Evolutionary conservation across 2,113 vertebrate species (phyloP).

Genomic region (Gallinago jamesoni): DNA sequence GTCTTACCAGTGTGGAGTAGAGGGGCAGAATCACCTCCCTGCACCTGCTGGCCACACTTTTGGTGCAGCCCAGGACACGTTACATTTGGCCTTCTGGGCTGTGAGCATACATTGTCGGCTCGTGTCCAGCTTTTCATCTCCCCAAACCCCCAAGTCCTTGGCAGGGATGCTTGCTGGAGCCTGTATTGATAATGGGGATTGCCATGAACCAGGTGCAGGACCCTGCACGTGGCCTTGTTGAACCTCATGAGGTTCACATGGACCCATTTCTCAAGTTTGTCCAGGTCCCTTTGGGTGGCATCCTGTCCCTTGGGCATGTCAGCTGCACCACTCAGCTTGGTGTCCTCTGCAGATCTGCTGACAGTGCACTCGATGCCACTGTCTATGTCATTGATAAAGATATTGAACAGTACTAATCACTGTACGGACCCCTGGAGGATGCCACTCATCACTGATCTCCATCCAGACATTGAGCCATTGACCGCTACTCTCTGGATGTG

Average conservation of each 20-base stretch:
- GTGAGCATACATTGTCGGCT: rapidly evolving
- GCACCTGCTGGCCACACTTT: rapidly evolving
- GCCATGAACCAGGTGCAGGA: background rate
- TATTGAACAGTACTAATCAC: background rate
- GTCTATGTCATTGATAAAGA: background rate
- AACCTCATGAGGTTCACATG: background rate
- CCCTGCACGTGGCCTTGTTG: background rate
- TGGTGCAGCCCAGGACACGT: background rate
- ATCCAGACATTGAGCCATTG: rapidly evolving
- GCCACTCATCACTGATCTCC: background rate
- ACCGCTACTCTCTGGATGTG: background rate
- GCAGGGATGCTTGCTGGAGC: background rate
- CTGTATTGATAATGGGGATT: background rate
- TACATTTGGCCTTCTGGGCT: background rate
- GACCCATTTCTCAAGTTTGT: rapidly evolving
- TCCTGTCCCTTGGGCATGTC: background rate
- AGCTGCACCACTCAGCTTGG: background rate
- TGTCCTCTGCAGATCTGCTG: background rate
- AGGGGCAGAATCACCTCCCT: background rate
- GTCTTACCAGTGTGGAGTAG: background rate
- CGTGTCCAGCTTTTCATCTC: background rate
- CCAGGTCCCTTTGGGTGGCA: background rate
- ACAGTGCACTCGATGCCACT: background rate
- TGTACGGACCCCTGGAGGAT: background rate
- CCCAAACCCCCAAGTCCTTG: background rate